Conservation (phyloP, 2,113 vertebrate species). For the Gasterosteus aculeatus region DNA sequence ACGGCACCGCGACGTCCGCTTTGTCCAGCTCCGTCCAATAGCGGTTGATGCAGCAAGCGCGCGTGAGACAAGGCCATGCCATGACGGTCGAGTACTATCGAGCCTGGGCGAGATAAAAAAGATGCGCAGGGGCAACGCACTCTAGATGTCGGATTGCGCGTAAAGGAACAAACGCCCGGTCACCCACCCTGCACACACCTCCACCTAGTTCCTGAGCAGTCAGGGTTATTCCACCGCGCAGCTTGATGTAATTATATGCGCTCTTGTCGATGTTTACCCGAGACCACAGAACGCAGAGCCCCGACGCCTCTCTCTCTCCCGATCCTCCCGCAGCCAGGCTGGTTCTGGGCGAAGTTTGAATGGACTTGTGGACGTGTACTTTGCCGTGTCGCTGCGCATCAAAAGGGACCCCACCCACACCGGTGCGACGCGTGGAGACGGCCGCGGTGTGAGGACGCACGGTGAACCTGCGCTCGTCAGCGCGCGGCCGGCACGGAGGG, state of each 20-base stretch:
- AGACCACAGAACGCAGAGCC: conserved; percentile 17
- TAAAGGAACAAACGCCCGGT: conserved; percentile 30
- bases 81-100: conserved; percentile 72
- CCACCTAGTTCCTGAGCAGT: conserved; percentile 30
- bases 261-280: conserved; percentile 19
- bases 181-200: conserved; percentile 14
- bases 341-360: conserved; percentile 50
- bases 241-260: conserved; percentile 25
- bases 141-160: not conserved
- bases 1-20: conserved; percentile 93
- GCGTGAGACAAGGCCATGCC: conserved; percentile 98
- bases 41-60: conserved; percentile 97
- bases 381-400: conserved; percentile 70
- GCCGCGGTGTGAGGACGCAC: conserved; percentile 60
- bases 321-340: conserved; percentile 36
- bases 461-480: conserved; percentile 76
- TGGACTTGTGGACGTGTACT: conserved; percentile 57
- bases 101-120: not conserved
- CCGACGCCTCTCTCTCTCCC: conserved; percentile 19
- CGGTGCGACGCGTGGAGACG: conserved; percentile 61
- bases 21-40: conserved; percentile 98
- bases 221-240: conserved; percentile 28
- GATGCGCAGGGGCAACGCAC: conserved; percentile 4
- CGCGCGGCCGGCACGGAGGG: conserved; percentile 58
- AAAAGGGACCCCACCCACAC: conserved; percentile 78